Evolutionary conservation across 2,113 vertebrate genomes (phyloP).

Genomic region (Hippolais icterina): DNA sequence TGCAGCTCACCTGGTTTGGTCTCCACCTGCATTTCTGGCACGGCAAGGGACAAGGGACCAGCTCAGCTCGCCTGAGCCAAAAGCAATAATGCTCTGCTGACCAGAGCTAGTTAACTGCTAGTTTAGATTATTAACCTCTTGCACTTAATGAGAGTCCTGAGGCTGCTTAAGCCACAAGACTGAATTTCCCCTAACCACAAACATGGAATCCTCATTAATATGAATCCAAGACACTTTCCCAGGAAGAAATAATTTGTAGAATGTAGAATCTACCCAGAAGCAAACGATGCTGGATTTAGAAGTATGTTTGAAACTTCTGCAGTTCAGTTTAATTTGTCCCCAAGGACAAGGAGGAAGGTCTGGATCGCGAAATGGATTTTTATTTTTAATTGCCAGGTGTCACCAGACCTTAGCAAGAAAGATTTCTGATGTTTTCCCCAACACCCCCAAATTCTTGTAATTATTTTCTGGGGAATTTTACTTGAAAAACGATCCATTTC

Average conservation of each 20-base stretch:
- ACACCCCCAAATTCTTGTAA: constrained; percentile 1
- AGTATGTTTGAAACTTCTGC: constrained; percentile 10
- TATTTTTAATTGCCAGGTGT: constrained; percentile 58
- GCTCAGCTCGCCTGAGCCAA: background rate
- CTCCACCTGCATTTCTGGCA: background rate
- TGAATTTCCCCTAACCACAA: constrained; percentile 57
- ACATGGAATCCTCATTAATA: constrained; percentile 62
- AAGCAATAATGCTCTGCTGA: constrained; percentile 41
- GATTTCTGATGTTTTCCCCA: constrained; percentile 27
- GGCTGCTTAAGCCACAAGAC: constrained; percentile 52
- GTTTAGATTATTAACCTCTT: constrained; percentile 62
- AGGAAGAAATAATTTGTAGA: constrained; percentile 45
- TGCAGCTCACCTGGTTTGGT: background rate
- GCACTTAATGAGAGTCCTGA: constrained; percentile 61
- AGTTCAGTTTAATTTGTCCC: constrained; percentile 48
- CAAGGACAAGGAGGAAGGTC: constrained; percentile 20
- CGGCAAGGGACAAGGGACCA: background rate
- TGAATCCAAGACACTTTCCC: constrained; percentile 48
- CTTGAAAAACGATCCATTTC: constrained; percentile 54
- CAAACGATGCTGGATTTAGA: constrained; percentile 28
- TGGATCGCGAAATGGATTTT: constrained; percentile 32
- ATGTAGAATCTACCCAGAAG: constrained; percentile 45
- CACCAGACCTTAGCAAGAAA: constrained; percentile 27
- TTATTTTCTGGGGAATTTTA: constrained; percentile 57
- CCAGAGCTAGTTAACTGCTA: constrained; percentile 61